A percentile compares a stretch with the other conserved stretches of the same genome.
These are phyloP conservation scores for Ormyrus labotus DNA, from an alignment of 2,888 invertebrate genomes.

Conservation along the genomic window DNA sequence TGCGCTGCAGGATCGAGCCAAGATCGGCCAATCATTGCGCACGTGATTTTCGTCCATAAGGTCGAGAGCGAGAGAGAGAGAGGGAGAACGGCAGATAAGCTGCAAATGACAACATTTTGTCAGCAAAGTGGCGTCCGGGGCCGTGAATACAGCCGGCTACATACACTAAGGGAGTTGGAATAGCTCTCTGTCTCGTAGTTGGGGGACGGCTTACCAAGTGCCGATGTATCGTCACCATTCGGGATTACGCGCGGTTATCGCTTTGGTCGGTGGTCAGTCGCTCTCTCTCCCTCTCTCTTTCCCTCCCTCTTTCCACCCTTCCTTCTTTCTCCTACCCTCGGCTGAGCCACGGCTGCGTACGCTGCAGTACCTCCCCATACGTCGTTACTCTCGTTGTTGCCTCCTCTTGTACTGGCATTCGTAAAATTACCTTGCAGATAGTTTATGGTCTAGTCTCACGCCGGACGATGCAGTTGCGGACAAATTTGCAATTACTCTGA, in stretches of 20 bases:
- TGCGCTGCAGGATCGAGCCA: conserved; percentile 21
- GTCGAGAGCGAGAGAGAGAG: conserved; percentile 35
- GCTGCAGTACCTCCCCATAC: too few species aligned
- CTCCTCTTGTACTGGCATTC: conserved; percentile 36
- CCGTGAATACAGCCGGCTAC: not conserved
- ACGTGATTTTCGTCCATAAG: conserved; percentile 49
- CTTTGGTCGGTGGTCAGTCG: conserved; percentile 51
- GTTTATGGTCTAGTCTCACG: conserved; percentile 15
- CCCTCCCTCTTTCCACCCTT: conserved; percentile 13
- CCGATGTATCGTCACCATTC: conserved; percentile 56
- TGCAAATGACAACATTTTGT: conserved; percentile 66
- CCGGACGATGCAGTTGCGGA: conserved; percentile 18
- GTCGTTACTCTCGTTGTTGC: conserved; percentile 6
- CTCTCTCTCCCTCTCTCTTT: conserved; percentile 5
- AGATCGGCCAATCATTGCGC: conserved; percentile 54
- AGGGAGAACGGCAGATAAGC: conserved; percentile 62
- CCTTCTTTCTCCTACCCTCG: conserved; percentile 8
- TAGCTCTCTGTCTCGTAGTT: conserved; percentile 13
- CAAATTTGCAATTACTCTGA: conserved; percentile 28
- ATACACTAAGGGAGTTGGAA: not conserved
- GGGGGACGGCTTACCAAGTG: conserved; percentile 38
- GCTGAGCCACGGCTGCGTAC: too few species aligned
- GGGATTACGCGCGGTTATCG: conserved; percentile 58
- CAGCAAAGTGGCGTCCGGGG: conserved; percentile 55
- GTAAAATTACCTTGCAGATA: conserved; percentile 31